phyloP scores from a whole-genome alignment of 2,113 vertebrate genomes.

The Microcebus tavaratra region DNA sequence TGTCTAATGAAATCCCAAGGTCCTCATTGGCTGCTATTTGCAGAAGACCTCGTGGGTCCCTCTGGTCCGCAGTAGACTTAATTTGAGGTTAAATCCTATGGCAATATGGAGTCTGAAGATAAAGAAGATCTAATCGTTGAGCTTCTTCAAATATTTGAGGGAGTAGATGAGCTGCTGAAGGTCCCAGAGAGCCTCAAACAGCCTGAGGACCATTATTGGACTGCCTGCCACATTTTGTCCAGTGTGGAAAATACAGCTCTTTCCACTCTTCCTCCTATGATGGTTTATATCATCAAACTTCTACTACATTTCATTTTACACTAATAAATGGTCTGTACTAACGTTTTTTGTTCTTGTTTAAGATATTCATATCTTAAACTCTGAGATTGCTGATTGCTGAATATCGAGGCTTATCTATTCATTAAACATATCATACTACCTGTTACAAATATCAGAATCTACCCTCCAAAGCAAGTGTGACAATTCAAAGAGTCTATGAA shows the following conservation, averaged over 20 bases:
- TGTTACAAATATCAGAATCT: neutral
- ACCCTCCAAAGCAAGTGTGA: neutral
- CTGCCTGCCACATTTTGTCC: neutral
- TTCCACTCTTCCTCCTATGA: neutral
- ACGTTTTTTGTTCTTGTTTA: neutral
- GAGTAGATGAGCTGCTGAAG: neutral
- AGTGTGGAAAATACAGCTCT: neutral
- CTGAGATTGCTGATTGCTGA: neutral
- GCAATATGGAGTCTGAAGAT: neutral
- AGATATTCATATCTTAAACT: neutral
- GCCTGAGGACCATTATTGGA: neutral
- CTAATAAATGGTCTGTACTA: neutral
- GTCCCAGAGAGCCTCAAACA: neutral
- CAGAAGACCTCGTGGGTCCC: neutral
- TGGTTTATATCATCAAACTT: neutral
- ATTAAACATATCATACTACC: neutral
- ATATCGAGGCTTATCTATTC: neutral
- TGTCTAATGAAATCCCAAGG: neutral
- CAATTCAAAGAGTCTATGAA: neutral
- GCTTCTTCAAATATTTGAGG: conserved; percentile 57
- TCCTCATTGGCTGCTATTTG: conserved; percentile 6
- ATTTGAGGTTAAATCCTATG: conserved; percentile 48
- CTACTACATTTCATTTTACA: neutral
- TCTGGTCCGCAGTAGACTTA: conserved; percentile 25
- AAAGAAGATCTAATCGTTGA: conserved; percentile 42